Evolutionary conservation across 1,140 invertebrate genomes (phyloP).

Genomic region (Bombus balteatus): DNA sequence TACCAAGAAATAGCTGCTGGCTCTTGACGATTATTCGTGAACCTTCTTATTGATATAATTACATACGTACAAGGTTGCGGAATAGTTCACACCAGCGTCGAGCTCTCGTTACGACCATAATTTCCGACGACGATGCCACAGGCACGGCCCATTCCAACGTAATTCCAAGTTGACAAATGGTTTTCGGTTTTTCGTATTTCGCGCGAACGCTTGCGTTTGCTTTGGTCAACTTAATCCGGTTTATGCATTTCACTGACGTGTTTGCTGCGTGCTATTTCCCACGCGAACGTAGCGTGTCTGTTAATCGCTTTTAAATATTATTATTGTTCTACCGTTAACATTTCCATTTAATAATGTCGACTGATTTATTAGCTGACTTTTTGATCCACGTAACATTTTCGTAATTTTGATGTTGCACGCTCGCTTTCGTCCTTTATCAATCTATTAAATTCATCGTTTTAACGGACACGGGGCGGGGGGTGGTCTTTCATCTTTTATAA

Average conservation of each 20-base stretch:
- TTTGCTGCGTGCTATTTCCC: not conserved
- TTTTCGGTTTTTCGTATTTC: not conserved
- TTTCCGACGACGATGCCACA: not conserved
- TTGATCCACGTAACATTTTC: not conserved
- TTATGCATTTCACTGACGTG: not conserved
- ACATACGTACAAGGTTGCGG: not conserved
- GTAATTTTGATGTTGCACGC: not conserved
- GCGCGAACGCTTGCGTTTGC: not conserved
- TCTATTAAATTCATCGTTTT: not conserved
- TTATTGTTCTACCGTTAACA: not conserved
- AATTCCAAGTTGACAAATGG: not conserved
- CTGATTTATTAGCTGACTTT: not conserved
- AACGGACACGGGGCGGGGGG: not conserved
- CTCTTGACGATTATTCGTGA: not conserved
- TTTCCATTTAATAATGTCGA: not conserved
- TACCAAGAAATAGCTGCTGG: not conserved
- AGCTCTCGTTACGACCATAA: not conserved
- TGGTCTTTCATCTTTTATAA: not conserved
- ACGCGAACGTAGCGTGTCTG: not conserved
- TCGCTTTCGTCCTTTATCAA: too few relatives aligned
- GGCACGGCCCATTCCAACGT: too few relatives aligned
- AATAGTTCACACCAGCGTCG: not conserved
- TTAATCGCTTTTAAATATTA: slow-evolving; percentile 2
- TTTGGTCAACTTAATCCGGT: not conserved
- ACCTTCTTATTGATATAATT: not conserved